phyloP scores from a whole-genome alignment of 2,113 vertebrate genomes.

The Cochlearius cochlearius region DNA sequence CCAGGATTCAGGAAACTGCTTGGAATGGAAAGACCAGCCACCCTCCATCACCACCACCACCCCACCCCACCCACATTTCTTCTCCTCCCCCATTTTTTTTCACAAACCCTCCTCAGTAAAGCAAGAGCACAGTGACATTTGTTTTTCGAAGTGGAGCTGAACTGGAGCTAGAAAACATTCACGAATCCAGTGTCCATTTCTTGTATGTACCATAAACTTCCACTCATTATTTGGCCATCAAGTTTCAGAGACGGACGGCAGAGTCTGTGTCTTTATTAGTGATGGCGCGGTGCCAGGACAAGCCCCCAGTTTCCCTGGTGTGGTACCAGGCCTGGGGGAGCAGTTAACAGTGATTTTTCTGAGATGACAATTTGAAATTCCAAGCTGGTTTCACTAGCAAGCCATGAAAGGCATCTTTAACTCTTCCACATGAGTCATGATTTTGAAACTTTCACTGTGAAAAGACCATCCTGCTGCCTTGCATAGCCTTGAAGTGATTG shows the following conservation, averaged over 20 bases:
- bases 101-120: not conserved
- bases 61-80: not conserved
- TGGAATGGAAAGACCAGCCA: not conserved
- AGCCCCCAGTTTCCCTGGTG: not conserved
- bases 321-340: not conserved
- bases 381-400: not conserved
- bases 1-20: not conserved
- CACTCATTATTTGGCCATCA: not conserved
- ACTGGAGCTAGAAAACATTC: not conserved
- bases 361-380: not conserved
- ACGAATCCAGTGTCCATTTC: not conserved
- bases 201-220: not conserved
- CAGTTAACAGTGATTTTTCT: not conserved
- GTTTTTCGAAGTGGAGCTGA: not conserved
- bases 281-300: accelerated
- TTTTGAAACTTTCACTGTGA: not conserved
- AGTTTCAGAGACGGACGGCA: not conserved
- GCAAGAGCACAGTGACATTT: not conserved
- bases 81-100: not conserved
- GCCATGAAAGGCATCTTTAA: not conserved
- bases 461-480: not conserved
- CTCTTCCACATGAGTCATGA: not conserved
- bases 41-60: too few species aligned
- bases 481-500: not conserved
- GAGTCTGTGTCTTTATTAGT: not conserved